Conservation (phyloP, 2,797 vertebrate species). For the Falco concolor region DNA sequence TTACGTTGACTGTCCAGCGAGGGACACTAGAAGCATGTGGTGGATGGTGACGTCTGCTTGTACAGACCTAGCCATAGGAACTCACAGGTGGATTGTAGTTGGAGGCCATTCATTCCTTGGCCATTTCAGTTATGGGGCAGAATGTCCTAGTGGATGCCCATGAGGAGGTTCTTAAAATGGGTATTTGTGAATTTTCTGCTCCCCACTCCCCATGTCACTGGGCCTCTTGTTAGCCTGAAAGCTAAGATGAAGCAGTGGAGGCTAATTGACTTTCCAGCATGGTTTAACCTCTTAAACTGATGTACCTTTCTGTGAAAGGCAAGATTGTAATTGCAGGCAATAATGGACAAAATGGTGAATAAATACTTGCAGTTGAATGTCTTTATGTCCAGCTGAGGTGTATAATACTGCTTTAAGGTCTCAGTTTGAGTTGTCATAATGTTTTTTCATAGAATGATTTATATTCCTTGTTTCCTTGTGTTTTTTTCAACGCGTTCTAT, state of each 20-base stretch:
- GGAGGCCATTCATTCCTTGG: not conserved
- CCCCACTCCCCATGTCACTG: not conserved
- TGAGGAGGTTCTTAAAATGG: accelerated
- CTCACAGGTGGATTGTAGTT: not conserved
- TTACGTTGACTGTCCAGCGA: not conserved
- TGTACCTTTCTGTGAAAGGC: not conserved
- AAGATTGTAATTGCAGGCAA: not conserved
- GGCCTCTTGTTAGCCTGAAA: not conserved
- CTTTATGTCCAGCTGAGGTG: not conserved
- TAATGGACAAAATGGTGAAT: not conserved
- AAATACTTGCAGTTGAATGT: not conserved
- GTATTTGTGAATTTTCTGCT: not conserved
- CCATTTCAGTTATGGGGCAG: not conserved
- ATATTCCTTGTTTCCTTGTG: not conserved
- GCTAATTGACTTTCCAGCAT: not conserved
- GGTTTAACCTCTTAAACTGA: not conserved
- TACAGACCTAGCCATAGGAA: not conserved
- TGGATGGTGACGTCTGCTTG: not conserved
- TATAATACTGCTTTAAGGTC: not conserved
- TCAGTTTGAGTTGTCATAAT: not conserved
- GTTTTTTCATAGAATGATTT: not conserved
- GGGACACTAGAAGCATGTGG: accelerated
- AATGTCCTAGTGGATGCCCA: not conserved
- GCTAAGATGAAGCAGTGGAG: not conserved
- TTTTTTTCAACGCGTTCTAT: not conserved